Base-by-base conservation (phyloP, 2,888 invertebrate genomes). In the Synanthedon tipuliformis region DNA sequence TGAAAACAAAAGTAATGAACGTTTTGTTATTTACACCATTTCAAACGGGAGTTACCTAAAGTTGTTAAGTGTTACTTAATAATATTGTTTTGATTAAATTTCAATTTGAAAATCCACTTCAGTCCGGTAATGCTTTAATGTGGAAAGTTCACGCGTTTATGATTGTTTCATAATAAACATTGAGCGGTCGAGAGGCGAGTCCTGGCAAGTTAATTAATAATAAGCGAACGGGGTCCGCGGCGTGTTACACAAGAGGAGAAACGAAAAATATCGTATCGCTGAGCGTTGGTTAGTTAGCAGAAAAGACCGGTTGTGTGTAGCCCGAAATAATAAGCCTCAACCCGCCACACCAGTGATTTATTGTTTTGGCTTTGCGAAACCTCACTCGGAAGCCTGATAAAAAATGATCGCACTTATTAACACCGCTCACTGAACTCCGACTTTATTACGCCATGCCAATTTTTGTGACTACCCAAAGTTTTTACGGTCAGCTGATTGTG, bases 351-450 rank as follows among this genome's bases (percentile, higher is more conserved):
- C 65, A 63, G 74, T 84, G 83, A 84, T 85, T 83, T 83, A 85
- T 85, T 76, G 78, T 82, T 81, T 78, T 77, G 77, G 80, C 84
- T 83, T 80, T 78, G 75, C 72, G 78, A 75, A 79, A 79, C 79
- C 83, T 78, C 79, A 79, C 78, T 78, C 76, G 76, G 78, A 78
- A 78, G 71, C 70, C 68, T 71, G 77, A 76, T 83, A 85, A 84
- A 84, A 84, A 84, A 84, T 83, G 80, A 83, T 81, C 80, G 72
- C 73, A 74, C 81, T 84, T 83, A 84, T 84, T 84, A 83, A 83
- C 80, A 79, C 72, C 72, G 66, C 70, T 64, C 73, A 65, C 68
- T 69, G 69, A 71, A 69, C 69, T 45, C 68, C 72, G 69, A 74
- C 75, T 80, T 78, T 77, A 81, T 81, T 79, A 75, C 68, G 69